Evolutionary conservation across 2,113 vertebrate species (phyloP), one percentile per base, ranked within the genome.

Genomic region (Notarius lentiginosus): DNA sequence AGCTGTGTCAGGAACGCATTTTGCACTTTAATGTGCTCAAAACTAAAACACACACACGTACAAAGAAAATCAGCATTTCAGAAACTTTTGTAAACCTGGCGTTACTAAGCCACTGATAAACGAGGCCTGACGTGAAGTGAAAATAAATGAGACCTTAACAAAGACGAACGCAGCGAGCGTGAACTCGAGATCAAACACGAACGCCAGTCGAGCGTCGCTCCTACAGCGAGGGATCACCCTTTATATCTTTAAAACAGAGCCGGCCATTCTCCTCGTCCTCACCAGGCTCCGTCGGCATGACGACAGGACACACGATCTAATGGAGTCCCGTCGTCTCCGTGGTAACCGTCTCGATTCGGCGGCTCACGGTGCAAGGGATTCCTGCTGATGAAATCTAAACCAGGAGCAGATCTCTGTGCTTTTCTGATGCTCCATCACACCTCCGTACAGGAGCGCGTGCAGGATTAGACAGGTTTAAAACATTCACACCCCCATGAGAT

Each of bases 201-300:
- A 79, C 76, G 5, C 1, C 76, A n/a, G 5, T 15, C 3, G 41
- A 76, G 73, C 5, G 22, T 79, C n/a, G 49, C 51, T 79, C 24
- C 53, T 68, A 49, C 58, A 22, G 20, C 11, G 73, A 81, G 75
- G 41, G 61, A 87, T 77, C 88, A 22, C 70, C 60, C 79, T 30
- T 85, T 89, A 79, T 63, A 85, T 85, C 86, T 58, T 63, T 55
- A 63, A 83, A 85, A 89, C 86, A 87, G 70, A 83, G 68, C 68
- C 22, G 47, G 60, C 73, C 81, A 61, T 87, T 87, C 79, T 85
- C 60, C 55, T 72, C 72, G 27, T 72, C 41, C 51, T 81, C 34
- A n/a, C 70, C 70, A 66, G 27, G 51, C 66, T 82, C 56, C 6
- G 90, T 91, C 76, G 90, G 88, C 89, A 90, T 92, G 89, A 76